Conservation (phyloP, 2,113 vertebrate species). For the Aegithalos caudatus region DNA sequence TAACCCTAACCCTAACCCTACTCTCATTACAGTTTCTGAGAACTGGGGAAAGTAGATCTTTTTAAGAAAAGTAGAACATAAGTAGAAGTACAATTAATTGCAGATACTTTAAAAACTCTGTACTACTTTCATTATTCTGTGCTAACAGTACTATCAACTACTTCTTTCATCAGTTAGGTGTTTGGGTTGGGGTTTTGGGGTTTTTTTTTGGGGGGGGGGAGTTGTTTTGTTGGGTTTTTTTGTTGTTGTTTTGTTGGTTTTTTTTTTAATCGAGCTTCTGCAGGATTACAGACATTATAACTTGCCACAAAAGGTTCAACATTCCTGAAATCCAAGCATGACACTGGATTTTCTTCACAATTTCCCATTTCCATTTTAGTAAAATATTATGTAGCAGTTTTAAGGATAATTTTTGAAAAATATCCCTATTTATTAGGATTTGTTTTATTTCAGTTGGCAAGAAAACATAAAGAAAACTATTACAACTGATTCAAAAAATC, state of each 20-base stretch:
- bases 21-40: neutral
- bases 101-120: neutral
- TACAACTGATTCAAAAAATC: constrained; percentile 2
- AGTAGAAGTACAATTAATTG: neutral
- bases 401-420: neutral
- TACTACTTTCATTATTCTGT: neutral
- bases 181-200: neutral
- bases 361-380: neutral
- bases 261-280: neutral
- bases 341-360: neutral
- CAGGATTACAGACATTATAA: neutral
- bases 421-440: neutral
- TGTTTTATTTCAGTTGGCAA: constrained; percentile 23
- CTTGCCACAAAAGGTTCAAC: neutral
- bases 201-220: no score
- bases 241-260: neutral
- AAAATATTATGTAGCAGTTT: neutral
- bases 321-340: neutral
- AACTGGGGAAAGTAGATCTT: neutral
- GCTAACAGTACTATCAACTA: neutral
- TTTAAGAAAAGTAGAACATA: neutral
- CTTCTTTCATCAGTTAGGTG: neutral
- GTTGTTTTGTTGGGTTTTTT: no score
- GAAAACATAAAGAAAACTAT: constrained; percentile 31
- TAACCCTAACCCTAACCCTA: no score